These are phyloP conservation scores for Sarcophaga carnaria DNA, from an alignment of 2,888 invertebrate genomes.

Conservation along the genomic window DNA sequence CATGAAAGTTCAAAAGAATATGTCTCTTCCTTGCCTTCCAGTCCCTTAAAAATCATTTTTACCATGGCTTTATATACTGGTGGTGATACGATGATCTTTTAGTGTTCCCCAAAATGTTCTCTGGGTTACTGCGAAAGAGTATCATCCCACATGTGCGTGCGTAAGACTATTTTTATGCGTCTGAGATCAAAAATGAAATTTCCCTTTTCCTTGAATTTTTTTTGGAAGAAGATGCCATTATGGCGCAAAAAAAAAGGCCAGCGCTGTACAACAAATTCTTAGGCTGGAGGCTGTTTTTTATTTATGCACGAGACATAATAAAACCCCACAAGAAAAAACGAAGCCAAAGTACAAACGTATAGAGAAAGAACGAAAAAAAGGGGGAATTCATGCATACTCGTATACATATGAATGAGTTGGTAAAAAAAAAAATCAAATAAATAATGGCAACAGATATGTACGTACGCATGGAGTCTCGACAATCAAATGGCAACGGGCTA, in stretches of 20 bases:
- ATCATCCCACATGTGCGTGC: slow-evolving; percentile 32
- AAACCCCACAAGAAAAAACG: slow-evolving; percentile 53
- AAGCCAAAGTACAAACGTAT: no score
- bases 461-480: slow-evolving; percentile 62
- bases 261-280: slow-evolving; percentile 58
- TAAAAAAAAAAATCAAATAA: slow-evolving; percentile 46
- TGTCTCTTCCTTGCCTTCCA: no score
- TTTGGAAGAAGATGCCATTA: slow-evolving; percentile 63
- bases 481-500: slow-evolving; percentile 34
- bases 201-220: slow-evolving; percentile 1
- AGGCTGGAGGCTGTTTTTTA: slow-evolving; percentile 64
- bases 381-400: slow-evolving; percentile 53
- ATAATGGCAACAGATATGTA: slow-evolving; percentile 64
- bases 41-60: no score
- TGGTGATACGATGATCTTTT: no score
- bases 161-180: slow-evolving; percentile 29
- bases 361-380: slow-evolving; percentile 36
- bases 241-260: slow-evolving; percentile 65
- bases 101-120: background rate
- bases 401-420: slow-evolving; percentile 67
- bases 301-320: slow-evolving; percentile 66
- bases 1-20: no score
- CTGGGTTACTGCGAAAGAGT: background rate
- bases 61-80: no score
- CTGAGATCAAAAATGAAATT: slow-evolving; percentile 45